Conservation (phyloP, 2,888 invertebrate species). For the Himalopsyche anomala region DNA sequence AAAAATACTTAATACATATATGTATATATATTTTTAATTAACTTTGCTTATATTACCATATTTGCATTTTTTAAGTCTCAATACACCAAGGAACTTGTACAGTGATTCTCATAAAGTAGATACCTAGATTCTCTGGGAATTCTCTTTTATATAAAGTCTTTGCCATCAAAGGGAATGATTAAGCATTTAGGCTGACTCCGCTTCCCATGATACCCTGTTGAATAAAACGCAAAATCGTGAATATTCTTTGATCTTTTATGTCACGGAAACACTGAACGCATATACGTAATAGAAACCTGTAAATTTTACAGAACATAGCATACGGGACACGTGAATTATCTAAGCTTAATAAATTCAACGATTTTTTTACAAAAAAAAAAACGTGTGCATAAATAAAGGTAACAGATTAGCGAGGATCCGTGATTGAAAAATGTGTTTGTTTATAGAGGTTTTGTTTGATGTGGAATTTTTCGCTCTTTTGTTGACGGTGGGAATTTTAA, state of each 20-base stretch:
- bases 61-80: no score
- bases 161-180: slow-evolving; percentile 39
- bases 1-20: no score
- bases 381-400: not conserved
- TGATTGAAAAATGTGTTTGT: no score
- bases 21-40: no score
- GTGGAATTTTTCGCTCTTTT: no score
- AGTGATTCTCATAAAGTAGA: not conserved
- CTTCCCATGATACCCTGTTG: not conserved
- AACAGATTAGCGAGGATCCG: not conserved
- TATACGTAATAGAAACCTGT: slow-evolving; percentile 8
- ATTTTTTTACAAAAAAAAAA: not conserved
- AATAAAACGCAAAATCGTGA: slow-evolving; percentile 35
- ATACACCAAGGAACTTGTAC: slow-evolving; percentile 2
- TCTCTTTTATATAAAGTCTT: slow-evolving; percentile 27
- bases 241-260: slow-evolving; percentile 25
- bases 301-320: slow-evolving; percentile 11
- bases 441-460: no score
- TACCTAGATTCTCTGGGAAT: not conserved
- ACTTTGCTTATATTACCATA: no score
- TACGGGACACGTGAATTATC: slow-evolving; percentile 34
- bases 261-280: slow-evolving; percentile 2
- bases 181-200: slow-evolving; percentile 20
- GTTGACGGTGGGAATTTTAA: no score
- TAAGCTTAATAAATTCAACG: not conserved